Percentiles rank a stretch among this genome's conserved stretches.
These are phyloP conservation scores for Latheticus oryzae DNA, from an alignment of 2,888 invertebrate genomes.

Conservation along the genomic window DNA sequence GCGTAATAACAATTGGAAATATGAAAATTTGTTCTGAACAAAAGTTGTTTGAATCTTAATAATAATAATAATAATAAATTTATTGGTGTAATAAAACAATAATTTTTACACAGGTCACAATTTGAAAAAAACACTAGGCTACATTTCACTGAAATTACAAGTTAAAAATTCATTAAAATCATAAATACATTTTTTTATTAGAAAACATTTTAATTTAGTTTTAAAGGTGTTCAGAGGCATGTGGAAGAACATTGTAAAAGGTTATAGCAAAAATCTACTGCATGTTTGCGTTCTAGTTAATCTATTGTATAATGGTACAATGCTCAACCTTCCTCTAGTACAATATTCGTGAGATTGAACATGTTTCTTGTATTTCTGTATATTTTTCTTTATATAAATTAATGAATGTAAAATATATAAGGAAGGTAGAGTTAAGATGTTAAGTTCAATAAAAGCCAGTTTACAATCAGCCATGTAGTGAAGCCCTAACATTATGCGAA, in stretches of 20 bases:
- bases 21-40: too few species aligned
- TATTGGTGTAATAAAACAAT: conserved; percentile 3
- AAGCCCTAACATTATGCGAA: too few species aligned
- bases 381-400: conserved; percentile 1
- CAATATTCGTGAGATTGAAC: too few species aligned
- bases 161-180: background rate
- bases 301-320: background rate
- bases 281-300: conserved; percentile 2
- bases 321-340: background rate
- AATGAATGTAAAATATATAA: too few species aligned
- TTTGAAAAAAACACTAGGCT: background rate
- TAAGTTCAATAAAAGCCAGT: background rate
- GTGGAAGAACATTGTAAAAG: conserved; percentile 4
- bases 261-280: conserved; percentile 2
- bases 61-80: conserved; percentile 4
- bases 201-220: background rate
- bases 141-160: background rate
- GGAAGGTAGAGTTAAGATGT: too few species aligned
- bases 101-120: conserved; percentile 1
- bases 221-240: background rate
- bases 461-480: background rate
- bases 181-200: background rate
- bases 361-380: background rate
- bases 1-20: too few species aligned
- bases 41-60: too few species aligned